A percentile compares a stretch with the other conserved stretches of the same genome.
These are phyloP conservation scores for Piscicola geometra DNA, from an alignment of 2,888 invertebrate genomes.

Conservation along the genomic window DNA sequence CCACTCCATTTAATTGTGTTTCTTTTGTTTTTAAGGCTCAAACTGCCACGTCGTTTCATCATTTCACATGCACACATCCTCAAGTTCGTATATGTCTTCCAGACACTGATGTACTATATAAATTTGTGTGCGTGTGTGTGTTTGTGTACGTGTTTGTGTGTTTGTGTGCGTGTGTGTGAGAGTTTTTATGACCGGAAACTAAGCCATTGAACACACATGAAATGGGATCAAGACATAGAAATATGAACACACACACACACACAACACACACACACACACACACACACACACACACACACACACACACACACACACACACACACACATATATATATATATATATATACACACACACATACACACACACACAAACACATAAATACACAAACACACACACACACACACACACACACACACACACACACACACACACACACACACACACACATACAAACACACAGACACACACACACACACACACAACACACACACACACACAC, in stretches of 20 bases:
- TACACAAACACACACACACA: constrained; percentile 25
- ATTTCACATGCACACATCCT: too few species aligned
- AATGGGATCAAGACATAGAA: too few species aligned
- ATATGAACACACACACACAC: constrained; percentile 22
- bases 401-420: constrained; percentile 12
- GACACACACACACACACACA: background rate
- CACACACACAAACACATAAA: constrained; percentile 22
- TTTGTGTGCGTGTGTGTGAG: too few species aligned
- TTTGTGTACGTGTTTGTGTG: too few species aligned
- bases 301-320: constrained; percentile 20
- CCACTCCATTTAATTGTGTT: too few species aligned
- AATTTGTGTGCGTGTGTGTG: too few species aligned
- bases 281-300: constrained; percentile 24
- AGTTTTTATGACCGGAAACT: too few species aligned
- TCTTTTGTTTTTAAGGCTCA: too few species aligned
- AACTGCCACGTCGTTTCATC: too few species aligned
- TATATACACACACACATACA: constrained; percentile 27
- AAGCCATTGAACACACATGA: too few species aligned
- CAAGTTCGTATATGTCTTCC: too few species aligned
- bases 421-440: constrained; percentile 34
- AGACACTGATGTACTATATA: too few species aligned
- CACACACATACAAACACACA: constrained; percentile 30
- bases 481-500: constrained; percentile 8
- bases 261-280: background rate
- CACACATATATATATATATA: constrained; percentile 24